Evolutionary conservation across 2,113 vertebrate genomes (phyloP).

Genomic region (Rhinolophus sinicus): DNA sequence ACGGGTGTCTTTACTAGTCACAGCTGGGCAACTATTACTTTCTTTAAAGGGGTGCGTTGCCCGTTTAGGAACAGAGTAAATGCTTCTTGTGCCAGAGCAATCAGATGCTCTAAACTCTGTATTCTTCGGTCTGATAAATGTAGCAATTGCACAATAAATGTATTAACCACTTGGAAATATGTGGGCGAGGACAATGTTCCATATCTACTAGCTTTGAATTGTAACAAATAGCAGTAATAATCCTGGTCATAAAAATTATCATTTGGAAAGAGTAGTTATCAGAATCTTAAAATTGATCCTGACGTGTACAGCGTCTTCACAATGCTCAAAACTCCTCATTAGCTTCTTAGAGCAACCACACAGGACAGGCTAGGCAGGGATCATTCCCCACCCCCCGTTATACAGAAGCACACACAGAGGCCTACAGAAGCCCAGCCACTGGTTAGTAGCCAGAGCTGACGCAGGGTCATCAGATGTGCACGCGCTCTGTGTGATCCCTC

Average conservation of each 20-base stretch:
- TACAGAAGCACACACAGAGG: not conserved
- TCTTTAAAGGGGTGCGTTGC: not conserved
- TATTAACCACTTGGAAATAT: not conserved
- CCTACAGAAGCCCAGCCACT: not conserved
- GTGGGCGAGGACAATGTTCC: not conserved
- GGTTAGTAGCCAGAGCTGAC: rapidly evolving
- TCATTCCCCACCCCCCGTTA: not conserved
- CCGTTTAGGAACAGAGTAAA: not conserved
- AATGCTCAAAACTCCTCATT: not conserved
- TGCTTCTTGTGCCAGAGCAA: not conserved
- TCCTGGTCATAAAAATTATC: not conserved
- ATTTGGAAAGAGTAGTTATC: not conserved
- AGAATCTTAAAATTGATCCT: not conserved
- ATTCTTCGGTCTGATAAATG: not conserved
- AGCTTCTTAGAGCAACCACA: not conserved
- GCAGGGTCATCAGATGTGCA: not conserved
- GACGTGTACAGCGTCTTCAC: not conserved
- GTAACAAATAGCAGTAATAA: not conserved
- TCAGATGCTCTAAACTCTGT: not conserved
- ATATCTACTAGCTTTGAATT: not conserved
- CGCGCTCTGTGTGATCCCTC: rapidly evolving
- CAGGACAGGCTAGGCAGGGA: not conserved
- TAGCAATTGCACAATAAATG: not conserved
- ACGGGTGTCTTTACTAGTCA: not conserved
- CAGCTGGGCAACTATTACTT: not conserved